Evolutionary conservation across 2,888 invertebrate genomes (phyloP).

Genomic region (Pilophorus perplexus): DNA sequence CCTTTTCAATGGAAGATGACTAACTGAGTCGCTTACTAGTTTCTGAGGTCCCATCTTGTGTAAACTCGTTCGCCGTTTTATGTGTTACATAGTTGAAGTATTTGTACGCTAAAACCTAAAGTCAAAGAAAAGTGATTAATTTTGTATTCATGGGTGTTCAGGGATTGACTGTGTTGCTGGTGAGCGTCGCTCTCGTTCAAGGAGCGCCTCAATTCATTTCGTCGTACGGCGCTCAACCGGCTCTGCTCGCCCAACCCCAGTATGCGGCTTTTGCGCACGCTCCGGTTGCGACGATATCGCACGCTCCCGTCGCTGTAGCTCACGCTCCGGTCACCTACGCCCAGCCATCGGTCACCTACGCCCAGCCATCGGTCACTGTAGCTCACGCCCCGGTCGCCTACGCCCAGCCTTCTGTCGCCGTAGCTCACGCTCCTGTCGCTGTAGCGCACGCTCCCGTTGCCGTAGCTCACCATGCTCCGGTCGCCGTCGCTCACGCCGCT

Average conservation of each 20-base stretch:
- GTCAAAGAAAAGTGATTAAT: neutral
- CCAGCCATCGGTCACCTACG: neutral
- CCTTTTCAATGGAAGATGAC: too few species aligned
- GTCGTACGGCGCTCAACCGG: conserved; percentile 13
- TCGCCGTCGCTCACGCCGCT: conserved; percentile 32
- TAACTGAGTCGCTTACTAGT: too few species aligned
- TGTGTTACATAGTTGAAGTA: too few species aligned
- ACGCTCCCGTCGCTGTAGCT: conserved; percentile 29
- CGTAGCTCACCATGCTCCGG: conserved; percentile 14
- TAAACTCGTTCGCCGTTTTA: too few species aligned
- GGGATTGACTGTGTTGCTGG: conserved; percentile 10
- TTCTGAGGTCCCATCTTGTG: too few species aligned
- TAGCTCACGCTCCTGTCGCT: conserved; percentile 7
- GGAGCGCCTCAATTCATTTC: conserved; percentile 33
- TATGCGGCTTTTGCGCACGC: conserved; percentile 23
- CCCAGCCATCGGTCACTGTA: conserved; percentile 19
- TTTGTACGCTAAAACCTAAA: neutral
- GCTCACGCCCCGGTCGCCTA: conserved; percentile 19
- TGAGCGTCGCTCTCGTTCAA: neutral
- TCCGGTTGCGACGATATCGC: conserved; percentile 7
- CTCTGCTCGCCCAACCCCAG: neutral
- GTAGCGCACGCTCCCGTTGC: conserved; percentile 34
- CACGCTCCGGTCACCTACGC: conserved; percentile 14
- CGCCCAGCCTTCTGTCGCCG: conserved; percentile 4
- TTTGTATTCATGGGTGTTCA: conserved; percentile 3